Conservation (phyloP, 2,113 vertebrate genomes). For the Siniperca knerii region DNA sequence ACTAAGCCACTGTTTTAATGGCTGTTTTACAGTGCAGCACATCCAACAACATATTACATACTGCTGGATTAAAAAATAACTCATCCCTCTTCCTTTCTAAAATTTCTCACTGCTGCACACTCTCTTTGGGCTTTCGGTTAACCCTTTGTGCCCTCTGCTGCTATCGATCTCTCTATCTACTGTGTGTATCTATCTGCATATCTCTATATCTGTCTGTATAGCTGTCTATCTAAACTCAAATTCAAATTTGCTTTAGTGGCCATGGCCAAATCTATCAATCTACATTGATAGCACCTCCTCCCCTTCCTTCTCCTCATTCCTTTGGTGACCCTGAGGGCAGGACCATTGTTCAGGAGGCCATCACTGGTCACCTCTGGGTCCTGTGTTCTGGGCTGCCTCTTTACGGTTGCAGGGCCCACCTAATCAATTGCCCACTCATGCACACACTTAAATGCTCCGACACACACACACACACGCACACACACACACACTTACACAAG, state of each 20-base stretch:
- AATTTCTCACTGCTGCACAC: not conserved
- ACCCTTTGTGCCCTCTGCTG: not conserved
- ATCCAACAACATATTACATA: slow-evolving; percentile 65
- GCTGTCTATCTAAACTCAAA: not conserved
- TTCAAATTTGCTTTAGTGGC: not conserved
- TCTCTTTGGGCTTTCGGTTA: not conserved
- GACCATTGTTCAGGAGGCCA: slow-evolving; percentile 73
- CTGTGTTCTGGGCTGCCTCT: slow-evolving; percentile 72
- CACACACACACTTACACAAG: slow-evolving; percentile 38
- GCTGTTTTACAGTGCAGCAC: slow-evolving; percentile 62
- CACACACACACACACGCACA: slow-evolving; percentile 38
- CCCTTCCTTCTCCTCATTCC: slow-evolving; percentile 61
- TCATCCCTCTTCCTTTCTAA: slow-evolving; percentile 14
- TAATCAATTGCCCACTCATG: slow-evolving; percentile 70
- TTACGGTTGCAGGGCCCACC: slow-evolving; percentile 74
- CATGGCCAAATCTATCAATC: not conserved
- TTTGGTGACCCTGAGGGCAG: slow-evolving; percentile 78
- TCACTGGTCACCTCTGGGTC: slow-evolving; percentile 64
- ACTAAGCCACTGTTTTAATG: slow-evolving; percentile 72
- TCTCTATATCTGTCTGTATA: not conserved
- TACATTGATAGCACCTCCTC: slow-evolving; percentile 53
- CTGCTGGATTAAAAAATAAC: slow-evolving; percentile 56
- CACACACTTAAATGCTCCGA: slow-evolving; percentile 15
- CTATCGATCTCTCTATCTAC: not conserved
- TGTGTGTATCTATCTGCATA: not conserved